Percentiles rank a stretch among this genome's conserved stretches.
Evolutionary conservation across 64 coral and sea anemone species (phyloP).

Genomic region (Anthopleura sola): DNA sequence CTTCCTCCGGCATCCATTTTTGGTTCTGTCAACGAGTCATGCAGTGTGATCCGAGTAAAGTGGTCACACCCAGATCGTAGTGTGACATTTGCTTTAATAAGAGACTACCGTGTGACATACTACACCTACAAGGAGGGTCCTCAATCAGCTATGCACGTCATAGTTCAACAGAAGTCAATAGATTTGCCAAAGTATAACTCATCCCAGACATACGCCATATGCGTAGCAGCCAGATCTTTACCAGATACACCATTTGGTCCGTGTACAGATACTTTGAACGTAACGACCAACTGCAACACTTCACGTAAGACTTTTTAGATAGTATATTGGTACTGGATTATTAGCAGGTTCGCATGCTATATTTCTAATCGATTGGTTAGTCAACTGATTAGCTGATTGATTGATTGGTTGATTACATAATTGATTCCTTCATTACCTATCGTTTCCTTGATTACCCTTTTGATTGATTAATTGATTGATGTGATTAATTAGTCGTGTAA

Average conservation of each 20-base stretch:
- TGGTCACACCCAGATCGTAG: neutral
- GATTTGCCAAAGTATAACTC: neutral
- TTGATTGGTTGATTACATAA: too few species aligned
- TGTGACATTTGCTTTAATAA: neutral
- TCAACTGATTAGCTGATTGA: too few species aligned
- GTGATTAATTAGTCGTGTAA: too few species aligned
- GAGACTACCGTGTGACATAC: neutral
- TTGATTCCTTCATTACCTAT: too few species aligned
- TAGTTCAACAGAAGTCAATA: neutral
- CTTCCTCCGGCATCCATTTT: neutral
- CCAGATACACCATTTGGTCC: slow-evolving; percentile 15
- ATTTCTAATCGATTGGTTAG: too few species aligned
- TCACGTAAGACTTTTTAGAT: neutral
- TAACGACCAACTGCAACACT: neutral
- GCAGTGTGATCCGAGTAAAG: neutral
- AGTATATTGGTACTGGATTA: too few species aligned
- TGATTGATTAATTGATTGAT: too few species aligned
- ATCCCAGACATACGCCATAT: neutral
- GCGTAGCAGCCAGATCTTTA: neutral
- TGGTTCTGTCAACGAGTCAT: neutral
- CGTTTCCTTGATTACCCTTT: too few species aligned
- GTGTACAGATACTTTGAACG: neutral
- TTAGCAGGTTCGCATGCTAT: too few species aligned
- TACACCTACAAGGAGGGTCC: neutral
- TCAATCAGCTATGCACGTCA: neutral